Percentiles rank a stretch among this genome's conserved stretches.
These are phyloP conservation scores for Marisa cornuarietis DNA, from an alignment of 1,140 invertebrate species.

Conservation along the genomic window DNA sequence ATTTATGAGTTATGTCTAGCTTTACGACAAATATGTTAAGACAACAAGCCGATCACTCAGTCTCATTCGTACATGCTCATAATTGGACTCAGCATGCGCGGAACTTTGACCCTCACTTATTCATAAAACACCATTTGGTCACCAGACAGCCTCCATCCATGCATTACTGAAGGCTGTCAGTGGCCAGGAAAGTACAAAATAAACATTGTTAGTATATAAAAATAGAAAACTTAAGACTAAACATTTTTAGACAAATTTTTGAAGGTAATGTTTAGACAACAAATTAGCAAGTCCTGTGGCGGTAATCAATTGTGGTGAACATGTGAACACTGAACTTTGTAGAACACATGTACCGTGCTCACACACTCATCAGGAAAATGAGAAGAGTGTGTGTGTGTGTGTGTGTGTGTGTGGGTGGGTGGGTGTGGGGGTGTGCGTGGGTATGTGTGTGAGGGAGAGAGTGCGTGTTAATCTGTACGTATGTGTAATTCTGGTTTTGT, in stretches of 20 bases:
- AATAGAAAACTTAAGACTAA: background rate
- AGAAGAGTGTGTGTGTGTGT: background rate
- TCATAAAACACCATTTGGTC: no score
- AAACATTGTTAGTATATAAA: background rate
- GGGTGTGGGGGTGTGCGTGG: background rate
- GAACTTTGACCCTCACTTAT: no score
- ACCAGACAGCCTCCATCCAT: no score
- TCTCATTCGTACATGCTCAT: no score
- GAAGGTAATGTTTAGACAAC: background rate
- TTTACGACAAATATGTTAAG: no score
- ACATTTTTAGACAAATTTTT: background rate
- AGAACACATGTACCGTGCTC: background rate
- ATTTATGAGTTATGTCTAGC: no score
- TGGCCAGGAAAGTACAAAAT: no score
- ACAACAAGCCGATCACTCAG: no score
- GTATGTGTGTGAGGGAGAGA: background rate
- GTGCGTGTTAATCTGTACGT: background rate
- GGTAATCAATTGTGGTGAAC: background rate
- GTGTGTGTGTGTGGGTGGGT: background rate
- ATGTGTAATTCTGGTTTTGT: constrained; percentile 13
- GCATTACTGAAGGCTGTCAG: no score
- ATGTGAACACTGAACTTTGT: background rate
- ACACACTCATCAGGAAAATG: background rate
- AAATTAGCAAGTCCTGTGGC: background rate
- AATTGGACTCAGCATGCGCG: no score